Conservation (phyloP, 1,140 invertebrate genomes). For the Pseudomyrmex cubaensis region DNA sequence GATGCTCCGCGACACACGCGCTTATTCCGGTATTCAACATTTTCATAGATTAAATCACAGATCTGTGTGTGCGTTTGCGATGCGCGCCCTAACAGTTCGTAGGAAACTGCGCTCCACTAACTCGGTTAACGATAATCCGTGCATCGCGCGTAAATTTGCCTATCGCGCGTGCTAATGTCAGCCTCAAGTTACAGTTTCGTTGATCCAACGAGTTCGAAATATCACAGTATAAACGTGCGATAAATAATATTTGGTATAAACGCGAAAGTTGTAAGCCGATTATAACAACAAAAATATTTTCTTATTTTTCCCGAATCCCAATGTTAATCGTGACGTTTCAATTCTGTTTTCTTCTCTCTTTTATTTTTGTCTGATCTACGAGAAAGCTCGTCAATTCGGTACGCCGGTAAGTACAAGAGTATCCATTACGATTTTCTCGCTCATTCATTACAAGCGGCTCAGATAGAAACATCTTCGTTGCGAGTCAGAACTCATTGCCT, state of each 20-base stretch:
- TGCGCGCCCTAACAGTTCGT: slow-evolving; percentile 32
- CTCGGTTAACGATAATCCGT: slow-evolving; percentile 48
- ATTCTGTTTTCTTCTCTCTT: background rate
- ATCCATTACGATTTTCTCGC: slow-evolving; percentile 29
- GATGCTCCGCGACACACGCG: slow-evolving; percentile 38
- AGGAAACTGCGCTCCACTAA: slow-evolving; percentile 42
- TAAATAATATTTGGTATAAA: background rate
- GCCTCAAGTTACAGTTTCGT: slow-evolving; percentile 18
- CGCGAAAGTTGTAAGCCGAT: background rate
- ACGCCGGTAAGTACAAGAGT: background rate
- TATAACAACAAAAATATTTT: background rate
- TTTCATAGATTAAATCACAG: slow-evolving; percentile 52
- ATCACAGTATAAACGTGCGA: background rate
- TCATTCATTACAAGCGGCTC: slow-evolving; percentile 27
- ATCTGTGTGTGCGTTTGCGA: background rate
- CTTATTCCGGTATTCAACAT: slow-evolving; percentile 54
- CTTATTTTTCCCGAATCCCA: background rate
- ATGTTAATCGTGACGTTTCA: background rate
- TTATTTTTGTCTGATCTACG: background rate
- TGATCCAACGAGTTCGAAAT: background rate
- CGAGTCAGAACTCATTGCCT: slow-evolving; percentile 40
- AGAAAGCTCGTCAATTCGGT: background rate
- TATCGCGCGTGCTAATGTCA: background rate
- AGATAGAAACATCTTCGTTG: slow-evolving; percentile 48
- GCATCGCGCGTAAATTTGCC: slow-evolving; percentile 26